Evolutionary conservation across 2,888 invertebrate species (phyloP), one percentile per base, ranked within the genome.

Genomic region (Drosophila neotestacea): DNA sequence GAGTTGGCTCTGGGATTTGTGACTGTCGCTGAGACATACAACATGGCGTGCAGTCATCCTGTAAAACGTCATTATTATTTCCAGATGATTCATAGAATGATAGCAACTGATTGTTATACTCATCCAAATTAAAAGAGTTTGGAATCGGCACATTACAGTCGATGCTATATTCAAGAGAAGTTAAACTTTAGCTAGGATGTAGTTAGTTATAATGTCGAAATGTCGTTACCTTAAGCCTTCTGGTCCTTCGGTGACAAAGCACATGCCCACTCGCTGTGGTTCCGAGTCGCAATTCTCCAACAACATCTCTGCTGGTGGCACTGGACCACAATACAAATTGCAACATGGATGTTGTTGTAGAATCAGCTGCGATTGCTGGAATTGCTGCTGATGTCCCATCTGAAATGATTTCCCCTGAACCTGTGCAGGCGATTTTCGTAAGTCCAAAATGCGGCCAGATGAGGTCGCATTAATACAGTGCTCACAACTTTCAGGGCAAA

Each of bases 131-230:
- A 6, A 82, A 79, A 0, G 61, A 63, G 27, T 36, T 63, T 11
- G 86, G 86, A 22, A 80, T 30, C 4, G 83, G 86, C 6, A 80
- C 80, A 50, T 69, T 79, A 58, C 80, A 82, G 30, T 81, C 86
- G 56, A 81, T 67, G 55, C 79, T 80, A 7, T 2, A 16, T 6
- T 9, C 4, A 28, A 10, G 27, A 13, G n/a, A 6, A 11, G 10
- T 34, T 10, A 2, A 4, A 13, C 1, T 16, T 6, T 7, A 50
- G 13, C 6, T 32, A 32, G 7, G 1, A 32, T 6, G 6, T 32
- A 32, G 32, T 32, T 9, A 34, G 1, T 7, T 10, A 34, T 34
- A 6, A 11, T 7, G 7, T 22, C 0, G 6, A n/a, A n/a, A n/a
- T 13, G 13, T 9, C 6, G 4, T n/a, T 70, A 77, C 87, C 70